Base-by-base conservation (phyloP, 2,888 invertebrate genomes). In the Folsomia candida region DNA sequence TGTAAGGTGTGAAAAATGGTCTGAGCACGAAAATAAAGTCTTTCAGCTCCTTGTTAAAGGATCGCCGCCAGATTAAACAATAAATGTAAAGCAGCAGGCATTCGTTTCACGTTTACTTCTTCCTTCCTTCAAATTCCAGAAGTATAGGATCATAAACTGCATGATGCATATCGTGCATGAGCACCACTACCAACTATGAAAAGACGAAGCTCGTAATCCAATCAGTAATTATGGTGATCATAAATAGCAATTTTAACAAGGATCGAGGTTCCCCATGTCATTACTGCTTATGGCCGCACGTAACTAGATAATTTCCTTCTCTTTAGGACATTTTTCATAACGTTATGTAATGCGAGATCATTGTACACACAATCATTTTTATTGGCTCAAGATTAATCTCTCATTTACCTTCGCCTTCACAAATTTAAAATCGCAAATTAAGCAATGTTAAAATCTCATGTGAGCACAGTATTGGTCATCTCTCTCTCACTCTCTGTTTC, bases 331-430 rank as follows among this genome's bases (percentile, higher is more conserved):
- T 57, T 57, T 20, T n/a, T 57, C 6, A 57, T 57, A 47, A 47
- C 47, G 18, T 47, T 11, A 47, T 47, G 47, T 47, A 47, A 47
- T 47, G 9, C 20, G 57, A 6, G n/a, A 22, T 57, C 18, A 47
- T 47, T 11, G 18, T 47, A 18, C 18, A 22, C 24, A 62, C n/a
- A 9, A 62, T 62, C 25, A 27, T 28, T 62, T 62, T 62, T 62
- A 62, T 62, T 62, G 62, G 62, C 62, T 29, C 62, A 62, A 62
- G 62, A 62, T 62, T 62, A 62, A 62, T 62, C 62, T 62, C 62
- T 62, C 62, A 27, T 62, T 62, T 27, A 26, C 62, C 62, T 62
- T 62, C 28, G 57, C 57, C 57, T 57, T 22, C 20, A 57, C 57
- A 20, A n/a, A 57, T 57, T n/a, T 11, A 57, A 57, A 57, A 57